These are phyloP conservation scores for Chondrosia reniformis DNA, from an alignment of 37 sponge, comb jelly and placozoan genomes.

Conservation along the genomic window DNA sequence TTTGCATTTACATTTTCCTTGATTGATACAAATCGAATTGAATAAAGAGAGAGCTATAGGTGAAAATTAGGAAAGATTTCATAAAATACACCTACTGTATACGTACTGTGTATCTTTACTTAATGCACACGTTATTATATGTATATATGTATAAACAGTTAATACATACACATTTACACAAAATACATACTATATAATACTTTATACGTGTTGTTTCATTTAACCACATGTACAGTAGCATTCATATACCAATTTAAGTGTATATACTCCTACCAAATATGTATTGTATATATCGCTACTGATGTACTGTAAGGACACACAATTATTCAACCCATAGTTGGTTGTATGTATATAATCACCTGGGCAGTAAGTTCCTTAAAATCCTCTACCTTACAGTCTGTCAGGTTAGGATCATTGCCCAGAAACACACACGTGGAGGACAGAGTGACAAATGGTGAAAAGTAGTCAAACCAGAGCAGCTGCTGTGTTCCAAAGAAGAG, in stretches of 20 bases:
- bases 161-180: not conserved
- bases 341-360: not conserved
- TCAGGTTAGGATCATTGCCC: not conserved
- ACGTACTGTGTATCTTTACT: too few species aligned
- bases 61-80: too few species aligned
- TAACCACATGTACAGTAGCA: not conserved
- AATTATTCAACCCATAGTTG: too few species aligned
- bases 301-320: too few species aligned
- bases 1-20: not conserved
- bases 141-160: not conserved
- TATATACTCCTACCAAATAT: too few species aligned
- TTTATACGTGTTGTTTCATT: not conserved
- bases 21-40: not conserved
- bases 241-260: too few species aligned
- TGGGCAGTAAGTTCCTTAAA: not conserved
- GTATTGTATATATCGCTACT: too few species aligned
- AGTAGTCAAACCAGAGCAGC: not conserved
- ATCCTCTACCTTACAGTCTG: not conserved
- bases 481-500: not conserved
- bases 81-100: too few species aligned
- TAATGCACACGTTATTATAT: too few species aligned
- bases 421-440: not conserved
- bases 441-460: not conserved
- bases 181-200: not conserved
- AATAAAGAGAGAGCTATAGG: conserved; percentile 11